Base-by-base conservation (phyloP, 1,140 invertebrate genomes). In the Nasonia longicornis region DNA sequence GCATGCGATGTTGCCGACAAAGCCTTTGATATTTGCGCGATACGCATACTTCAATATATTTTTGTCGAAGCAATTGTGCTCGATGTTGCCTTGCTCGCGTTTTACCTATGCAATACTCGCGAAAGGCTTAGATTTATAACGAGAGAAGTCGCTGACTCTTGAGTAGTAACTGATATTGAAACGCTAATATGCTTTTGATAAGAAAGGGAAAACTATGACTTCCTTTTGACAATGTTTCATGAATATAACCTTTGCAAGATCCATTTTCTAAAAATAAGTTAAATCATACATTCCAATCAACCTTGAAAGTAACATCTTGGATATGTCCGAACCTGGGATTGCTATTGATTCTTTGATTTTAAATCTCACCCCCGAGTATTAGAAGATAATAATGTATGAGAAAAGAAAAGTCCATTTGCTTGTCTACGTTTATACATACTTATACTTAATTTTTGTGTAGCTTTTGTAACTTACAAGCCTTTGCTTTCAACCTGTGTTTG, bases 1-100 rank as follows among this genome's bases (percentile, higher is more conserved):
- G 88, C 87, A 88, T 88, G 88, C 78, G 77, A 82, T 86, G 85
- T 89, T 87, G 82, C 84, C 84, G 73, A 58, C 71, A 84, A 81
- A 82, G 38, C 31, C 64, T 64, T 69, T 58, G 14, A 58, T 73
- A 14, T 73, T 66, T 10, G 10, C 64, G 26, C 64, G 64, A 26
- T 22, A 29, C 26, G 26, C n/a, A 66, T 66, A 66, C 11, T 66
- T 66, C 0, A 26, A 66, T 12, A 69, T 73, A 45, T 75, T 52
- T 52, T 52, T 58, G 2, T 58, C 4, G 35, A 35, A 73, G 31
- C n/a, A 63, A 63, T 20, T 11, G 12, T 63, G 69, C 58, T 64
- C n/a, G 14, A 22, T 67, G 26, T 73, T 14, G 38, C 7, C n/a
- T 67, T 80, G 22, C 8, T 71, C 69, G 69, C 48, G 67, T 31